Percentiles rank a stretch among this genome's conserved stretches.
Evolutionary conservation across 2,797 vertebrate species (phyloP).

Genomic region (Anableps anableps): DNA sequence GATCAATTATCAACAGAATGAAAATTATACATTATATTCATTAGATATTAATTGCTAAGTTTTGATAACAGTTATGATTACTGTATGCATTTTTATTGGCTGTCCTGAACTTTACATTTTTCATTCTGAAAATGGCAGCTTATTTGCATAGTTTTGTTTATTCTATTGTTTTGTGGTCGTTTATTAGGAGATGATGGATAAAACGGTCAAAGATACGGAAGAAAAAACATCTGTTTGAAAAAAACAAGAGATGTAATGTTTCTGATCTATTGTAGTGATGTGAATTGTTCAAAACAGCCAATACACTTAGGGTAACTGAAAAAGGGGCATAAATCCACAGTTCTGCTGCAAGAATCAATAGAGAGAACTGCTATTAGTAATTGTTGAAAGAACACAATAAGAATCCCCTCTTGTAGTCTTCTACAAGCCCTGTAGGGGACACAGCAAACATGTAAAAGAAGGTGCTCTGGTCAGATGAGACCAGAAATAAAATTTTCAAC

Average conservation of each 20-base stretch:
- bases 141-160: background rate
- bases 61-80: background rate
- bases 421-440: background rate
- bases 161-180: background rate
- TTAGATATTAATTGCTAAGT: background rate
- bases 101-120: background rate
- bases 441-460: background rate
- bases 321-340: background rate
- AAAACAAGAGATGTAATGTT: background rate
- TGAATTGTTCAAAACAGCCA: background rate
- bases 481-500: background rate
- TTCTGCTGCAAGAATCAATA: background rate
- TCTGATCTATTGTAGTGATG: background rate
- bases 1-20: constrained; percentile 3
- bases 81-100: background rate
- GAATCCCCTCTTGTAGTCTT: background rate
- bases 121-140: background rate
- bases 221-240: background rate
- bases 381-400: background rate
- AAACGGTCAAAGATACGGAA: background rate
- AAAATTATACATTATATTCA: background rate
- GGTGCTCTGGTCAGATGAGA: background rate
- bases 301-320: background rate
- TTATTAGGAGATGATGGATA: background rate
- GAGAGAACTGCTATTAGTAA: background rate